Conservation (phyloP, 2,797 vertebrate genomes). For the Centropyge bicolor region DNA sequence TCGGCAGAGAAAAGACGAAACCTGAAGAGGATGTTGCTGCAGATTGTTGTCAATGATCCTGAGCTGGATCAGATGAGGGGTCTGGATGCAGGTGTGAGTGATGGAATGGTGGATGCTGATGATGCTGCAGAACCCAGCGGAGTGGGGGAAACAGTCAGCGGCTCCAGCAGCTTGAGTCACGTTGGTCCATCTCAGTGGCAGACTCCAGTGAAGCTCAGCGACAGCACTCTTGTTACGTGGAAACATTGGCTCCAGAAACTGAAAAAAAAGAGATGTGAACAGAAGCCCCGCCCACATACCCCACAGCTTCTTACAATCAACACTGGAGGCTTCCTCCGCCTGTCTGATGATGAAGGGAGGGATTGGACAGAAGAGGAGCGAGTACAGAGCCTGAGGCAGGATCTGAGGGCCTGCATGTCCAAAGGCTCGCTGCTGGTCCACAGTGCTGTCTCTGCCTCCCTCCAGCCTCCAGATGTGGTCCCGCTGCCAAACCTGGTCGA, state of each 20-base stretch:
- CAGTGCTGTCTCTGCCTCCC: slow-evolving; percentile 14
- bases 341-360: fast-evolving
- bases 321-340: neutral
- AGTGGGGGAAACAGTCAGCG: neutral
- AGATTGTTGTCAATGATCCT: slow-evolving; percentile 48
- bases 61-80: neutral
- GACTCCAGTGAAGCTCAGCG: slow-evolving; percentile 28
- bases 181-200: neutral
- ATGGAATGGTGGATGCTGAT: neutral
- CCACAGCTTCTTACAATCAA: neutral
- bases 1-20: fast-evolving
- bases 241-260: slow-evolving; percentile 79
- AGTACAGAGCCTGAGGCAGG: slow-evolving; percentile 39
- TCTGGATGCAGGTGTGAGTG: neutral
- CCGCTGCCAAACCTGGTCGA: slow-evolving; percentile 43
- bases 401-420: slow-evolving; percentile 75
- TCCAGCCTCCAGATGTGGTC: neutral
- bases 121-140: neutral
- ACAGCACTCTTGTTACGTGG: slow-evolving; percentile 62
- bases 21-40: slow-evolving; percentile 3
- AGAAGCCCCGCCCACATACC: neutral
- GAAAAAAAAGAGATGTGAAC: slow-evolving; percentile 2
- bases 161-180: neutral
- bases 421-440: slow-evolving; percentile 62
- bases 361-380: slow-evolving; percentile 15